Base-by-base conservation (phyloP, 2,797 vertebrate species). In the Tamandua tetradactyla region DNA sequence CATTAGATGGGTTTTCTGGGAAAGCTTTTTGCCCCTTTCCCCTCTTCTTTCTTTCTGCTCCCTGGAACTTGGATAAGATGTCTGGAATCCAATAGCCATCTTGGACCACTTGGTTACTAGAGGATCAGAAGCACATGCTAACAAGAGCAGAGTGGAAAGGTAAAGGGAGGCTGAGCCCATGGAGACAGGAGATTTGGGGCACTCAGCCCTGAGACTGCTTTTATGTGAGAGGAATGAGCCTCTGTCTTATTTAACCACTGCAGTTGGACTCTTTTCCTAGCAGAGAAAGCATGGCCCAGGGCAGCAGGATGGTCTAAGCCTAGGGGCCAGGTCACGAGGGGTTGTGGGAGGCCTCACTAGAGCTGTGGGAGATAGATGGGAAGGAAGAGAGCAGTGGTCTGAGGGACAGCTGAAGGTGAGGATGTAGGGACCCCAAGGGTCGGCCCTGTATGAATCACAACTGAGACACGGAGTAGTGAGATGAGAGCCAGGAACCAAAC, bases 161-260 rank as follows among this genome's bases (percentile, higher is more conserved):
- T 32, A 14, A 32, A 14, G 0, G 15, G 17, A 7, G 4, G 12
- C 11, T 44, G 10, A n/a, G 17, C 9, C 44, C 13, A 1, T 23
- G n/a, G 78, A 59, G 13, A 25, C 25, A 44, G 25, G 25, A 37
- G 35, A 6, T 42, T 32, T 49, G 86, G 69, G 35, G 10, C 17
- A 18, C 0, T 3, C 11, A 49, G 25, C 23, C 35, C 13, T 32
- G 3, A 10, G 30, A 30, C 57, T 47, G 57, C 14, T 4, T 42
- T 4, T 74, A 2, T 37, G 10, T 18, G 30, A 10, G 4, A 64
- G 55, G 8, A 25, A 12, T 37, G 32, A 25, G 72, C n/a, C n/a
- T 72, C 47, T 27, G 25, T 32, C 20, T 37, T 44, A 14, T 20
- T 40, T 22, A 55, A 47, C 20, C 68, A 3, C 42, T 20, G 8